phyloP scores from a whole-genome alignment of 2,888 invertebrate species.

The Salpingus planirostris region DNA sequence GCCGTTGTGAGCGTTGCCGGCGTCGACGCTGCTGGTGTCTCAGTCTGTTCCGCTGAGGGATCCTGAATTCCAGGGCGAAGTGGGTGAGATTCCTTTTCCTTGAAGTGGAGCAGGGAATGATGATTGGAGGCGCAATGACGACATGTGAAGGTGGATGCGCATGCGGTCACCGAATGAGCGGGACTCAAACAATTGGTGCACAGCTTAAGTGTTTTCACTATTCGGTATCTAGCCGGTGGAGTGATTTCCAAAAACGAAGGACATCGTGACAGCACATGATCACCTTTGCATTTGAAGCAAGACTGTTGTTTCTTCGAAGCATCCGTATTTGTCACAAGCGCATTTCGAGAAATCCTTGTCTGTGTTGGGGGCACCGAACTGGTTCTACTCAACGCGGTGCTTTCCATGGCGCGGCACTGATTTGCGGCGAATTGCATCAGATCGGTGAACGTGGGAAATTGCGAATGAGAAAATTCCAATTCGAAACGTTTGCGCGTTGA shows the following conservation, averaged over 20 bases:
- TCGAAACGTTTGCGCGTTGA: slow-evolving; percentile 2
- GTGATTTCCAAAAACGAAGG: background rate
- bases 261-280: background rate
- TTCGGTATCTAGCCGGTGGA: background rate
- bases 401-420: slow-evolving; percentile 2
- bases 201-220: background rate
- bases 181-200: slow-evolving; percentile 2
- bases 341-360: no score
- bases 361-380: no score
- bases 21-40: no score
- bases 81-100: background rate
- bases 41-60: no score
- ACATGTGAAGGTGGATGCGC: background rate
- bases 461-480: background rate
- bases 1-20: no score
- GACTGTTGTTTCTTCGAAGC: no score
- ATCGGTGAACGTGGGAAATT: slow-evolving; percentile 1
- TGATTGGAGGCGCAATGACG: background rate
- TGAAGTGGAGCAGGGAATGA: slow-evolving; percentile 1
- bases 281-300: background rate
- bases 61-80: slow-evolving; percentile 1
- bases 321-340: no score
- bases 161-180: background rate
- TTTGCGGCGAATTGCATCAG: background rate
- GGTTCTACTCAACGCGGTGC: background rate